phyloP scores from a whole-genome alignment of 2,113 vertebrate genomes.

The Thomomys bottae region DNA sequence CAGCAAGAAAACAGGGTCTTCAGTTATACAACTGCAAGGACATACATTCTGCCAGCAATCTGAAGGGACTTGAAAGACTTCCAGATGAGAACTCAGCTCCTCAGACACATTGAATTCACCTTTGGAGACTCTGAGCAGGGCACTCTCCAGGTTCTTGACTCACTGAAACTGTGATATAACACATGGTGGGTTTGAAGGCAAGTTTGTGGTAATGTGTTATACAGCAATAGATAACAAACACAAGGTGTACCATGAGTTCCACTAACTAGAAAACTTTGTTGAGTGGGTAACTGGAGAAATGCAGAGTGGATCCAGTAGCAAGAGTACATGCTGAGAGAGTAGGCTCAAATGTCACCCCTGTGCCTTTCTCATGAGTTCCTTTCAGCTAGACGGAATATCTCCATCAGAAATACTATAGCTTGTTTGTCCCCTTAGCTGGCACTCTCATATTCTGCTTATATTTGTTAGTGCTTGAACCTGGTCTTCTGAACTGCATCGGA shows the following conservation, averaged over 20 bases:
- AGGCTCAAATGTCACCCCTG: conserved; percentile 40
- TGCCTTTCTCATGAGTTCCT: not conserved
- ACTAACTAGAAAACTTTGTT: not conserved
- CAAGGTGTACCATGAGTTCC: not conserved
- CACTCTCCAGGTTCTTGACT: not conserved
- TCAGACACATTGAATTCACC: conserved; percentile 11
- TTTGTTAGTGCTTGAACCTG: not conserved
- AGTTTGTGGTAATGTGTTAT: not conserved
- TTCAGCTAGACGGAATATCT: conserved; percentile 37
- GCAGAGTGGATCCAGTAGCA: not conserved
- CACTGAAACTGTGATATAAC: not conserved
- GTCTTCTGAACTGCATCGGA: not conserved
- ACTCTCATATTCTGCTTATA: conserved; percentile 1
- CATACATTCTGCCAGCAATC: conserved; percentile 9
- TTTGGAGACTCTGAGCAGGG: not conserved
- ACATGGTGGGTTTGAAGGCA: not conserved
- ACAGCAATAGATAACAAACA: not conserved
- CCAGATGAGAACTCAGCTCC: not conserved
- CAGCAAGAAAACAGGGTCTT: not conserved
- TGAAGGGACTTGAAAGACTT: conserved; percentile 27
- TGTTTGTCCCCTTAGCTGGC: conserved; percentile 10
- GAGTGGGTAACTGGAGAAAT: conserved; percentile 58
- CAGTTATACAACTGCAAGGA: not conserved
- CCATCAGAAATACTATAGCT: conserved; percentile 58
- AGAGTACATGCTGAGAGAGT: not conserved